Conservation (phyloP, 2,797 vertebrate genomes). For the Pogoniulus pusillus region DNA sequence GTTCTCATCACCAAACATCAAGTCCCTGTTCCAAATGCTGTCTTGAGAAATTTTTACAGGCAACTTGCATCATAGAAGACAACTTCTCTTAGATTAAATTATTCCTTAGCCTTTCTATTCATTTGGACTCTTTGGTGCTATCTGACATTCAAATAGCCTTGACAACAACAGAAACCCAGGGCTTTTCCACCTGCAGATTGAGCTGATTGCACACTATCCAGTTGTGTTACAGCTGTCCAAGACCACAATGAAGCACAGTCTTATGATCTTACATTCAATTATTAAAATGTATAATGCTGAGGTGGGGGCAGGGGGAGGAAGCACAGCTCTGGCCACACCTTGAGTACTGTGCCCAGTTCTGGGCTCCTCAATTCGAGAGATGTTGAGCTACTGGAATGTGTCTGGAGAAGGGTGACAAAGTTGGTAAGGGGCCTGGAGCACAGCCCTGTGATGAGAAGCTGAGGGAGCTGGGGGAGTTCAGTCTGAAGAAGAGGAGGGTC, state of each 20-base stretch:
- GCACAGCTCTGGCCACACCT: no score
- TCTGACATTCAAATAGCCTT: not conserved
- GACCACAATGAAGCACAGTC: not conserved
- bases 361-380: no score
- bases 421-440: no score
- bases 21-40: not conserved
- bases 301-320: no score
- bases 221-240: not conserved
- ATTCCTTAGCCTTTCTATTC: conserved; percentile 31
- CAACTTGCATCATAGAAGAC: not conserved
- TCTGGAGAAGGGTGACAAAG: no score
- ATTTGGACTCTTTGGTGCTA: not conserved
- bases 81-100: conserved; percentile 6
- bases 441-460: no score
- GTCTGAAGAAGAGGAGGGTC: no score
- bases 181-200: not conserved
- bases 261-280: not conserved
- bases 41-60: not conserved
- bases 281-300: not conserved
- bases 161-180: not conserved
- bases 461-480: no score
- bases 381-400: no score
- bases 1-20: not conserved
- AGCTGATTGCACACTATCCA: not conserved
- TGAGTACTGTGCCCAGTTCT: no score